Conservation (phyloP, 2,888 invertebrate species). For the Amiota minor region DNA sequence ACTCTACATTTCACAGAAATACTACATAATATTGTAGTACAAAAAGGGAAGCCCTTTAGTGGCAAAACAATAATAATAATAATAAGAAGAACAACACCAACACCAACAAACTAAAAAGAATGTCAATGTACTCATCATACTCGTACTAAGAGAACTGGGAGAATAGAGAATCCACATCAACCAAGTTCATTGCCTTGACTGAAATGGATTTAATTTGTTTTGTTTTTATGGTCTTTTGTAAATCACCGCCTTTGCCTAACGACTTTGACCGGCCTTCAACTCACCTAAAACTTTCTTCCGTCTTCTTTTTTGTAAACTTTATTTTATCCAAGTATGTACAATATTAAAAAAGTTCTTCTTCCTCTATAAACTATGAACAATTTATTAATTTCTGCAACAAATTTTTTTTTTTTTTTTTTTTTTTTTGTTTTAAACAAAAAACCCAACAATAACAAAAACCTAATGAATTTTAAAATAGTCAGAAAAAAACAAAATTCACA, state of each 20-base stretch:
- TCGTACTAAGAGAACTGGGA: not conserved
- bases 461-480: conserved; percentile 34
- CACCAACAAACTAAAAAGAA: conserved; percentile 9
- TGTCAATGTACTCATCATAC: conserved; percentile 37
- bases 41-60: conserved; percentile 41
- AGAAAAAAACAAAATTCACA: too few species aligned
- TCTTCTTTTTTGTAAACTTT: not conserved
- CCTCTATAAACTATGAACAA: not conserved
- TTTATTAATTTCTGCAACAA: conserved; percentile 22
- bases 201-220: too few species aligned
- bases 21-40: not conserved
- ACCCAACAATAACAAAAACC: conserved; percentile 36
- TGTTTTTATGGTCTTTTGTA: too few species aligned
- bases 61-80: not conserved
- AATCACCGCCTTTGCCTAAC: not conserved
- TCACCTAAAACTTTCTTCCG: conserved; percentile 29
- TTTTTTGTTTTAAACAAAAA: too few species aligned
- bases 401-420: conserved; percentile 13
- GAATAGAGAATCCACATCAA: too few species aligned
- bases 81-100: not conserved
- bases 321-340: conserved; percentile 22
- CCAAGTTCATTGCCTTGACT: conserved; percentile 27
- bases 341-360: not conserved
- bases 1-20: not conserved
- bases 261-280: conserved; percentile 41